phyloP scores from a whole-genome alignment of 2,888 invertebrate species.

The Euplagia quadripunctaria region DNA sequence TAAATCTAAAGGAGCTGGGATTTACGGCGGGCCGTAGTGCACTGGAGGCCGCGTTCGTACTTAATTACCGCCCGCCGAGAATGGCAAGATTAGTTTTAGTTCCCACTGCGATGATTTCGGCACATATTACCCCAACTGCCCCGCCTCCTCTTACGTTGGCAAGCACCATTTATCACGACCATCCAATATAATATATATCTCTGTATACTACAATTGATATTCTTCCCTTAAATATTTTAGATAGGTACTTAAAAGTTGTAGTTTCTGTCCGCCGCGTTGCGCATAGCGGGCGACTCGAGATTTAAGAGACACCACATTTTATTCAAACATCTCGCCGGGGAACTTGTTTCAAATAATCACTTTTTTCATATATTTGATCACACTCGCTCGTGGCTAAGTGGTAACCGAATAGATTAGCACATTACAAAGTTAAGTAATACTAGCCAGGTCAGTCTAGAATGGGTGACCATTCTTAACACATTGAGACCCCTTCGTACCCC shows the following conservation, averaged over 20 bases:
- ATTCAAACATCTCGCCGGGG: too few species aligned
- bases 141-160: constrained; percentile 49
- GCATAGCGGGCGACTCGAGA: too few species aligned
- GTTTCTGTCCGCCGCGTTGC: too few species aligned
- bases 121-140: constrained; percentile 58
- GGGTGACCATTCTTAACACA: too few species aligned
- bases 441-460: too few species aligned
- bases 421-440: too few species aligned
- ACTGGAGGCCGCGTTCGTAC: constrained; percentile 62
- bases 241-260: not conserved
- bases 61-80: constrained; percentile 81
- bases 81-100: constrained; percentile 77
- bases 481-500: too few species aligned
- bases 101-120: constrained; percentile 45
- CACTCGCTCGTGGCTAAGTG: too few species aligned
- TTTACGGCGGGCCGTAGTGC: constrained; percentile 70
- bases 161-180: constrained; percentile 9
- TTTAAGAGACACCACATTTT: too few species aligned
- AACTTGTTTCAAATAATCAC: too few species aligned
- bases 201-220: not conserved
- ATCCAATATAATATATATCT: not conserved
- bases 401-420: too few species aligned
- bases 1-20: constrained; percentile 82
- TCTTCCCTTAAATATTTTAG: not conserved
- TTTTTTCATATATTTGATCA: too few species aligned